These are phyloP conservation scores for Panagrolaimus sp. DNA, from an alignment of 1,140 invertebrate species.

Conservation along the genomic window DNA sequence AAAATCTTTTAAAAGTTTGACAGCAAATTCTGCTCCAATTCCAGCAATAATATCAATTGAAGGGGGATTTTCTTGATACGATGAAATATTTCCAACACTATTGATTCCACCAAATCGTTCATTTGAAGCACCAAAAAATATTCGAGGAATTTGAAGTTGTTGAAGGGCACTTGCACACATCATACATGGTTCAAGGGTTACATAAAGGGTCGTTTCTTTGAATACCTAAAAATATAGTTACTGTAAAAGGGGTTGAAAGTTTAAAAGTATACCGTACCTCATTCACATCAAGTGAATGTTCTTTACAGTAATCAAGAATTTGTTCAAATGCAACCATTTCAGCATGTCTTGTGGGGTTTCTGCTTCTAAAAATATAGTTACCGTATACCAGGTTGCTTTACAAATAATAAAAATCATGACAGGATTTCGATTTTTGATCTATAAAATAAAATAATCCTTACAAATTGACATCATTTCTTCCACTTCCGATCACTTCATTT, in stretches of 20 bases:
- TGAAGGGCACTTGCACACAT: constrained; percentile 83
- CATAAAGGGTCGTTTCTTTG: constrained; percentile 70
- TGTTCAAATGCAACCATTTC: constrained; percentile 89
- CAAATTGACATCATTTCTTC: constrained; percentile 61
- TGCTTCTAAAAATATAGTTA: constrained; percentile 74
- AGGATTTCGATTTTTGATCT: no score
- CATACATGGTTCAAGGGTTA: constrained; percentile 95
- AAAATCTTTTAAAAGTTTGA: constrained; percentile 34
- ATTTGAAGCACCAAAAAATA: constrained; percentile 87
- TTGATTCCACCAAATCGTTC: constrained; percentile 89
- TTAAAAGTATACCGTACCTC: constrained; percentile 21
- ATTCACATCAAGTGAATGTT: constrained; percentile 24
- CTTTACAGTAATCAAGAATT: constrained; percentile 66
- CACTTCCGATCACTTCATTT: constrained; percentile 61
- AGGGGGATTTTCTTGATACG: constrained; percentile 44
- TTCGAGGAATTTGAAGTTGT: constrained; percentile 70
- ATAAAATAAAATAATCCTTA: constrained; percentile 71
- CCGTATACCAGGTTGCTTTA: no score
- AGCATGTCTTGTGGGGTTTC: constrained; percentile 86
- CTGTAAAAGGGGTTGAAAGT: constrained; percentile 14
- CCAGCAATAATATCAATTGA: constrained; percentile 38
- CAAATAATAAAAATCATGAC: no score
- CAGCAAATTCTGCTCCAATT: constrained; percentile 32
- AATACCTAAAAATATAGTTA: constrained; percentile 67
- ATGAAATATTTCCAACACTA: constrained; percentile 67